A percentile compares a stretch with the other conserved stretches of the same genome.
These are phyloP conservation scores for Drosophila truncata DNA, from an alignment of 1,140 invertebrate genomes.

Conservation along the genomic window DNA sequence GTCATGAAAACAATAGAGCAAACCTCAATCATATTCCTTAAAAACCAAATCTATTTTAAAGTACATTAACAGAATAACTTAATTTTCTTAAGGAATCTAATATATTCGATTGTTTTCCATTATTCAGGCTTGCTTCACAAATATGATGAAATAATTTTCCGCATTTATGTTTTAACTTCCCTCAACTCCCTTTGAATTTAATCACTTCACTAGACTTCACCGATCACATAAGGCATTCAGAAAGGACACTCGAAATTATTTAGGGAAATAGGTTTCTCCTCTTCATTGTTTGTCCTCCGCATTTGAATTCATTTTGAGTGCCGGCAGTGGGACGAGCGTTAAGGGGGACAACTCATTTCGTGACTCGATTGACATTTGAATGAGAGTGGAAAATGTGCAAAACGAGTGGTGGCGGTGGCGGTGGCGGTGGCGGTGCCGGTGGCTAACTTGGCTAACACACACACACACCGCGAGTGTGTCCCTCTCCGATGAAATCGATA, in stretches of 20 bases:
- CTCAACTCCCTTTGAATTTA: constrained; percentile 1
- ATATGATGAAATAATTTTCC: constrained; percentile 6
- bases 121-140: background rate
- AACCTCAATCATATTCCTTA: background rate
- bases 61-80: background rate
- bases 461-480: constrained; percentile 33
- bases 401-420: constrained; percentile 51
- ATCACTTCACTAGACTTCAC: background rate
- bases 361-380: constrained; percentile 82
- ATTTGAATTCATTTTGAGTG: constrained; percentile 47
- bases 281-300: constrained; percentile 43
- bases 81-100: too few species aligned
- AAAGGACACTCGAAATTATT: constrained; percentile 46
- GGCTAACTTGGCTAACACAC: constrained; percentile 38
- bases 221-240: background rate
- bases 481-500: constrained; percentile 62
- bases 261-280: constrained; percentile 63
- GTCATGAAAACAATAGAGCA: too few species aligned
- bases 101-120: background rate
- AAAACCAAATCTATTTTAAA: background rate
- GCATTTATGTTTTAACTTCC: background rate
- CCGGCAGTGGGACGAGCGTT: background rate
- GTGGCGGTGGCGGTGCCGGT: constrained; percentile 39
- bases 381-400: constrained; percentile 75
- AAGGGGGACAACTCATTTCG: constrained; percentile 59